Evolutionary conservation across 1,140 invertebrate genomes (phyloP).

Genomic region (Daktulosphaira vitifoliae): DNA sequence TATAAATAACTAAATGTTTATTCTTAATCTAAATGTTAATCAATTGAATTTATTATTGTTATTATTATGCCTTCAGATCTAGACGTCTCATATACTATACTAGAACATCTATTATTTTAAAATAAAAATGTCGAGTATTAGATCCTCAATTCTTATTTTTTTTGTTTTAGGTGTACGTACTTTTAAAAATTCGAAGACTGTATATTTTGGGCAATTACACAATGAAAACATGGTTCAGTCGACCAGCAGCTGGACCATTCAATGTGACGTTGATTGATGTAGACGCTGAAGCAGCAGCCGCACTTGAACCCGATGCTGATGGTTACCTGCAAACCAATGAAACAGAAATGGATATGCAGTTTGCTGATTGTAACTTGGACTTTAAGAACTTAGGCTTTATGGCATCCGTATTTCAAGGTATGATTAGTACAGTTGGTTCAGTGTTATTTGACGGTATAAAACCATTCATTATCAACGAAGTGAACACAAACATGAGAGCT

Average conservation of each 20-base stretch:
- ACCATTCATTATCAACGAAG: slow-evolving; percentile 65
- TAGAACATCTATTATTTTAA: no score
- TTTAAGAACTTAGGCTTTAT: slow-evolving; percentile 71
- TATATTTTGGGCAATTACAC: slow-evolving; percentile 67
- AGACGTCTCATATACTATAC: no score
- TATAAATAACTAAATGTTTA: no score
- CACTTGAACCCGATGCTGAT: slow-evolving; percentile 57
- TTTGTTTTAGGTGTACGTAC: slow-evolving; percentile 41
- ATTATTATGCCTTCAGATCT: no score
- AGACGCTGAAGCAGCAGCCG: slow-evolving; percentile 54
- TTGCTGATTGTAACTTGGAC: slow-evolving; percentile 65
- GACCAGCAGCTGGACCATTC: slow-evolving; percentile 61
- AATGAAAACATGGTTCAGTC: slow-evolving; percentile 56
- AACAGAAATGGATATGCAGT: slow-evolving; percentile 68
- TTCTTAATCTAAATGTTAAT: no score
- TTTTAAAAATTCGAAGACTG: slow-evolving; percentile 42
- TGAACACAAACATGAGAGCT: slow-evolving; percentile 37
- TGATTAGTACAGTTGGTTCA: slow-evolving; percentile 62
- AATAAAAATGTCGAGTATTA: no score
- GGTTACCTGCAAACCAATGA: slow-evolving; percentile 66
- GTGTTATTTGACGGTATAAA: slow-evolving; percentile 77
- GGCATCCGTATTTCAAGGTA: slow-evolving; percentile 58
- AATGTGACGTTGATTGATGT: slow-evolving; percentile 63
- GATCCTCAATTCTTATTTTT: no score
- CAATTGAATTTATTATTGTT: no score